phyloP scores from a whole-genome alignment of 1,140 invertebrate species.

The Linepithema humile region DNA sequence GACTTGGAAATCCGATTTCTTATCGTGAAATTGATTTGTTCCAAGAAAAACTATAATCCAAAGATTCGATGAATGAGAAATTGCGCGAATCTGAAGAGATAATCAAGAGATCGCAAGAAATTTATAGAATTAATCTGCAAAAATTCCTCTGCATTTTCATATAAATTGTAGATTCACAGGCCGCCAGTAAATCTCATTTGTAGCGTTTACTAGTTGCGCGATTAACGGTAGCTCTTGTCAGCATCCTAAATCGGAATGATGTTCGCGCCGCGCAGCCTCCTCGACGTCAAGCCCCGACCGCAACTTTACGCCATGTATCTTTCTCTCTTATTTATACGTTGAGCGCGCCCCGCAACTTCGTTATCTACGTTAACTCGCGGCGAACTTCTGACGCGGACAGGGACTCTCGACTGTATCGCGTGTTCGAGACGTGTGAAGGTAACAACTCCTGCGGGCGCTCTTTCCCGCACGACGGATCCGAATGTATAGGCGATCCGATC shows the following conservation, averaged over 20 bases:
- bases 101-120: not conserved
- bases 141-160: not conserved
- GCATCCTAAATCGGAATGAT: slow-evolving; percentile 2
- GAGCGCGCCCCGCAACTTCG: not conserved
- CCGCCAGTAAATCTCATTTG: not conserved
- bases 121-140: not conserved
- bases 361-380: slow-evolving; percentile 24
- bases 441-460: slow-evolving; percentile 1
- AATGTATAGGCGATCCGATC: not conserved
- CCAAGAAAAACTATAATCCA: not conserved
- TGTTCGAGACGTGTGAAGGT: not conserved
- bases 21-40: not conserved
- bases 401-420: not conserved
- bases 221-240: slow-evolving; percentile 9
- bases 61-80: not conserved
- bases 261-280: not conserved
- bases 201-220: not conserved
- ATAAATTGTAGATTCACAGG: not conserved
- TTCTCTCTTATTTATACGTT: slow-evolving; percentile 13
- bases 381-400: slow-evolving; percentile 49
- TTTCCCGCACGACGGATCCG: not conserved
- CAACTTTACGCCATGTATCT: not conserved
- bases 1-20: slow-evolving; percentile 6
- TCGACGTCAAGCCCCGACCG: slow-evolving; percentile 11
- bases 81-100: not conserved